Evolutionary conservation across 2,797 vertebrate species (phyloP).

Genomic region (Choloepus didactylus): DNA sequence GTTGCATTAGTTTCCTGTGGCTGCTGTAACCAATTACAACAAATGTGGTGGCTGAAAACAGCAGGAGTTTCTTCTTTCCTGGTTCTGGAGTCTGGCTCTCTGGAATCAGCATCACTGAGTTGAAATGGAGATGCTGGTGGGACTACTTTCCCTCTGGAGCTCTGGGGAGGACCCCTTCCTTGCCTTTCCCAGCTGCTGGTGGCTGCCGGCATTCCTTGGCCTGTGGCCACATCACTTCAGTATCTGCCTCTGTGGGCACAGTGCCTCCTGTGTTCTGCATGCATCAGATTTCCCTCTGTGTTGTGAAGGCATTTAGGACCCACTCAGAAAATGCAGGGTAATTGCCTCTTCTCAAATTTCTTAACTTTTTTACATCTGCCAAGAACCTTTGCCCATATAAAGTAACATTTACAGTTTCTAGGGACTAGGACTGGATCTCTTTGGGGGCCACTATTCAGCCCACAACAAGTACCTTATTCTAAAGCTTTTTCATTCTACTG

Average conservation of each 20-base stretch:
- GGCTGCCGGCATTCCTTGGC: neutral
- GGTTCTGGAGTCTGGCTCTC: neutral
- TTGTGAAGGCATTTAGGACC: neutral
- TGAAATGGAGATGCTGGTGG: too few relatives aligned
- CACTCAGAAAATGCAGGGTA: neutral
- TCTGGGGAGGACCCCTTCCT: neutral
- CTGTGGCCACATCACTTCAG: neutral
- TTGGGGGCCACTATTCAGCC: neutral
- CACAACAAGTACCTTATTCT: neutral
- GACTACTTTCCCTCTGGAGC: too few relatives aligned
- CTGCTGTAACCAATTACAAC: neutral
- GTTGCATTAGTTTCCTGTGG: neutral
- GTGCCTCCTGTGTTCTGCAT: neutral
- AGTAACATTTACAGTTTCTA: neutral
- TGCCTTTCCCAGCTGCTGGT: neutral
- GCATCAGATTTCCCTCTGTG: neutral
- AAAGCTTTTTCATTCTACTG: neutral
- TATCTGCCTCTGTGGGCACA: neutral
- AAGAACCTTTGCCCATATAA: too few relatives aligned
- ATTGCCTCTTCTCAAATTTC: neutral
- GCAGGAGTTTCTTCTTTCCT: neutral
- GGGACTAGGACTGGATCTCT: too few relatives aligned
- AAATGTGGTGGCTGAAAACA: neutral
- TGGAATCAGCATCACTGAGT: neutral
- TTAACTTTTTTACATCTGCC: neutral